Base-by-base conservation (phyloP, 2,113 vertebrate genomes). In the Carettochelys insculpta region DNA sequence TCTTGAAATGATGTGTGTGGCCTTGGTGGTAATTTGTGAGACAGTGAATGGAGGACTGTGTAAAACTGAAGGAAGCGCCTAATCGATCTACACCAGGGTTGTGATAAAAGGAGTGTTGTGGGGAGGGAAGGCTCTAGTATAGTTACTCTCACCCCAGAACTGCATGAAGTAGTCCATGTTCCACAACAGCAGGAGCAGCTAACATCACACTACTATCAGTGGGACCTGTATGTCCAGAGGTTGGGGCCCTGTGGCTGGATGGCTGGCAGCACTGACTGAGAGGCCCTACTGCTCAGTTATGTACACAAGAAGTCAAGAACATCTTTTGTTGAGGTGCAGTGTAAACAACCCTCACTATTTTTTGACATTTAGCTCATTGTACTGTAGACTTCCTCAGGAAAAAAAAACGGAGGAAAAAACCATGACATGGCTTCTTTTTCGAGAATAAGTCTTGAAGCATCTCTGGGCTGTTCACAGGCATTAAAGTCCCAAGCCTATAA, bases 361-460 rank as follows among this genome's bases (percentile, higher is more conserved):
- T 84, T 95, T 79, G n/a, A 92, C 95, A 86, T 97, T 97, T 96
- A 96, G 97, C 93, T 97, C 90, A 38, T 91, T 88, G 88, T 92
- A 93, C 82, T 82, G 87, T 97, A 96, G 97, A 96, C 96, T 94
- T 97, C 95, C 96, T 80, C 75, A 93, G 76, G 92, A 88, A 89
- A 96, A 48, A 92, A 81, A 96, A 97, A 96, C 91, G 94, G 92
- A 95, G 85, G 52, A 85, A 71, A 88, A 88, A 80, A 34, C 83
- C 83, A 86, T 8, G 17, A 54, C 75, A 38, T 77, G 90, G 65
- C 27, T 87, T 76, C 27, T 71, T 89, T 97, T 94, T 96, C 76
- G 86, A 53, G 58, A 95, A 73, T 86, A 95, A 94, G 75, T 85
- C 85, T 68, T 91, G 80, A 90, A 50, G 45, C 43, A 1, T 19